Evolutionary conservation across 2,888 invertebrate genomes (phyloP), one percentile per base, ranked within the genome.

Genomic region (Chamaedrilus cognettii): DNA sequence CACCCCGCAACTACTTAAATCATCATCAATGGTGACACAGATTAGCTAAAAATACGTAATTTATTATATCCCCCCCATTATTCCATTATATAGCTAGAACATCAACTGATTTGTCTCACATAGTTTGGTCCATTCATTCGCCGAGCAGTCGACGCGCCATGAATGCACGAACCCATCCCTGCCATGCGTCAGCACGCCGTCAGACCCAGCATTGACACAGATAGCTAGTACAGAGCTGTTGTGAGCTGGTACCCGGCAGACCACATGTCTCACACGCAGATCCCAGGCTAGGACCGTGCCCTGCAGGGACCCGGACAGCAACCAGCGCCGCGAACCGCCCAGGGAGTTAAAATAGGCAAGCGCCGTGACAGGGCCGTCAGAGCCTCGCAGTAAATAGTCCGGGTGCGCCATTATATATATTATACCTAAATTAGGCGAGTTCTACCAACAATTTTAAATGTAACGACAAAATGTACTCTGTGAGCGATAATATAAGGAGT

Each of bases 371-470:
- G 51, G 49, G 15, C 35, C 26, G 5, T 26, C 4, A 34, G 51
- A 61, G n/a, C 61, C 61, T 26, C 34, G 61, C 26, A 61, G 61
- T 15, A 61, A 23, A 42, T 30, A 61, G 42, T 61, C 61, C n/a
- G 61, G 61, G 31, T 23, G 15, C 15, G 23, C 61, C 61, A 61
- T 61, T 30, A 11, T 30, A 77, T 78, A 30, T 76, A 51, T n/a
- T n/a, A n/a, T n/a, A n/a, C n/a, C n/a, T n/a, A n/a, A n/a, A n/a
- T n/a, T n/a, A n/a, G n/a, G n/a, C n/a, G n/a, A n/a, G n/a, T n/a
- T n/a, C n/a, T n/a, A n/a, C n/a, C n/a, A n/a, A n/a, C n/a, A n/a
- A n/a, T 7, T 42, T 42, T 42, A 42, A 11, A 19, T 7, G 42
- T 42, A 42, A 11, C 19, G 42, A 11, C 19, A 42, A 42, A 42